Evolutionary conservation across 1,140 invertebrate genomes (phyloP).

Genomic region (Formica selysi): DNA sequence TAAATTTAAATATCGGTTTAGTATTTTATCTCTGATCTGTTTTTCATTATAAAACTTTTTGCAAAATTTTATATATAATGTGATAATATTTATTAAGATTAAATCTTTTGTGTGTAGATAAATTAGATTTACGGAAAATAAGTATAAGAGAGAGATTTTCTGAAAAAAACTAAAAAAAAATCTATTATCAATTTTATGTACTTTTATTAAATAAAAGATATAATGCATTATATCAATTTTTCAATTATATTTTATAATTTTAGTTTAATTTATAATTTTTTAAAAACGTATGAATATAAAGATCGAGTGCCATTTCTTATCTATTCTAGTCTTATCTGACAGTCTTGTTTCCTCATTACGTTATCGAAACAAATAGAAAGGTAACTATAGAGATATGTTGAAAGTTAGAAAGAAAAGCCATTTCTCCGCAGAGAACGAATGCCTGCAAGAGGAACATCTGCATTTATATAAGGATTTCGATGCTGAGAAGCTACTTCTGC

Average conservation of each 20-base stretch:
- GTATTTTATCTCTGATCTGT: neutral
- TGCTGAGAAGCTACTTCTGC: constrained; percentile 17
- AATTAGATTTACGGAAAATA: neutral
- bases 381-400: neutral
- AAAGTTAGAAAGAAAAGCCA: constrained; percentile 55
- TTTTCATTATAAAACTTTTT: neutral
- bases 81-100: neutral
- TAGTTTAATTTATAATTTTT: neutral
- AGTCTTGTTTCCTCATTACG: neutral
- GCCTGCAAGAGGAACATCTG: constrained; percentile 20
- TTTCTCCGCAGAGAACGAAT: constrained; percentile 7
- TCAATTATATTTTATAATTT: too few species aligned
- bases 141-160: too few species aligned
- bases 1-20: neutral
- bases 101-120: neutral
- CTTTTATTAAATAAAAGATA: too few species aligned
- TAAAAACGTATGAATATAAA: neutral
- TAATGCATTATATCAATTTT: too few species aligned
- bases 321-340: neutral
- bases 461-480: constrained; percentile 49
- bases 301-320: neutral
- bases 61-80: neutral
- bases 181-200: too few species aligned
- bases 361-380: constrained; percentile 37
- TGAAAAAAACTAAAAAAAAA: too few species aligned